A percentile compares a stretch with the other conserved stretches of the same genome.
These are phyloP conservation scores for Xerus rutilus DNA, from an alignment of 2,797 vertebrate genomes.

Conservation along the genomic window DNA sequence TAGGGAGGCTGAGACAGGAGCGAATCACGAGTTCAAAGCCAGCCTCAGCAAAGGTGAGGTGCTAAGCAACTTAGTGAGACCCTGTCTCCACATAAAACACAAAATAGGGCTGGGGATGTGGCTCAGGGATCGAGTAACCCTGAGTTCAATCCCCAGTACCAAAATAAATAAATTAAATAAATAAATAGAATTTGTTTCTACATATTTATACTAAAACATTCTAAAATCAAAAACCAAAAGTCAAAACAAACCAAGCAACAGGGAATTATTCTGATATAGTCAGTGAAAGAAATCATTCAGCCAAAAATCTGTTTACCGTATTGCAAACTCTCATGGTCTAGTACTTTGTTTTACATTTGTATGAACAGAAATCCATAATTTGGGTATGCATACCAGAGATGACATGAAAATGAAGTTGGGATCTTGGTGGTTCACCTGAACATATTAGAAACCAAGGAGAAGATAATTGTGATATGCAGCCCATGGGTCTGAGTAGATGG, in stretches of 20 bases:
- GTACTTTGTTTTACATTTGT: not conserved
- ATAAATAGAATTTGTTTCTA: no score
- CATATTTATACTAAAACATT: no score
- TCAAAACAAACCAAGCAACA: not conserved
- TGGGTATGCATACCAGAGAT: not conserved
- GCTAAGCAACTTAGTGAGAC: no score
- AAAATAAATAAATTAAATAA: no score
- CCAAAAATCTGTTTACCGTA: not conserved
- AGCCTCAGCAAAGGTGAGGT: no score
- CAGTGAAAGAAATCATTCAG: not conserved
- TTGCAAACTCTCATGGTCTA: not conserved
- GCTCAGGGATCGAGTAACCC: no score
- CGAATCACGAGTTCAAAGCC: no score
- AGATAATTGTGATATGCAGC: not conserved
- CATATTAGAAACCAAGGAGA: not conserved
- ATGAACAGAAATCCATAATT: not conserved
- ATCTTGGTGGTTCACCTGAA: not conserved
- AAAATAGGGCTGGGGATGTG: no score
- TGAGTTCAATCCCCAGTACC: no score
- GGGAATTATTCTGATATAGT: not conserved
- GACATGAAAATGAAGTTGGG: not conserved
- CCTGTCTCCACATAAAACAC: no score
- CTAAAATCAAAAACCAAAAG: no score
- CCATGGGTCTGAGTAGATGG: not conserved
- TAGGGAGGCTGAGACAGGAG: no score